Base-by-base conservation (phyloP, 2,888 invertebrate species). In the Stictocephala bisonia region DNA sequence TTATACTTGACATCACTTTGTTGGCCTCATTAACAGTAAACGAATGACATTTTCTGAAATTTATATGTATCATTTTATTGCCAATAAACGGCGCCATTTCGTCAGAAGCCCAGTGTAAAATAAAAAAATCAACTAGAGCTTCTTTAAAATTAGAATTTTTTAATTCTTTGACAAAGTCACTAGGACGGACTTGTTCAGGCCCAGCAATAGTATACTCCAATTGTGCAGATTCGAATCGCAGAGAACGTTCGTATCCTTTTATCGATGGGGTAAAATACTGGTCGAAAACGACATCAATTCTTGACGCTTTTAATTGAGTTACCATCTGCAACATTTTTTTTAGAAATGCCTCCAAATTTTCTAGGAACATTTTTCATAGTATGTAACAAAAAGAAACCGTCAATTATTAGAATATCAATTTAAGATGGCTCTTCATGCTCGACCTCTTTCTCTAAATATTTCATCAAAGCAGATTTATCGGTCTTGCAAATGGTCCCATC, bases 331-430 rank as follows among this genome's bases (percentile, higher is more conserved):
- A 31, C 50, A 80, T 76, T 78, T 80, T 80, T n/a, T 58, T 80
- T 79, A 3, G 81, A 80, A 53, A 82, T 79, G 66, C 58, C 70
- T 68, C 80, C 80, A 75, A 80, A 82, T 31, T 79, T 80, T 78
- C 74, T 67, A 20, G 81, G 81, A 0, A 81, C 72, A 72, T 82
- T 77, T 78, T 79, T 81, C 68, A 80, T 78, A 3, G 78, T 73
- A 76, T 82, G 81, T 13, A 80, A 51, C 15, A 80, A 67, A 60
- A 80, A 82, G 69, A 83, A 83, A 6, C 81, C 82, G 79, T 83
- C 82, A 71, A 82, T 77, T 50, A 83, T 69, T 13, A 80, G 29
- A 35, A 80, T 68, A 77, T 82, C 80, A 9, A 76, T 75, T 4
- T 56, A 60, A 48, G n/a, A 1, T 56, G 80, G 78, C 41, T 73